Percentiles rank a stretch among this genome's conserved stretches.
Evolutionary conservation across 2,797 vertebrate genomes (phyloP).

Genomic region (Champsocephalus esox): DNA sequence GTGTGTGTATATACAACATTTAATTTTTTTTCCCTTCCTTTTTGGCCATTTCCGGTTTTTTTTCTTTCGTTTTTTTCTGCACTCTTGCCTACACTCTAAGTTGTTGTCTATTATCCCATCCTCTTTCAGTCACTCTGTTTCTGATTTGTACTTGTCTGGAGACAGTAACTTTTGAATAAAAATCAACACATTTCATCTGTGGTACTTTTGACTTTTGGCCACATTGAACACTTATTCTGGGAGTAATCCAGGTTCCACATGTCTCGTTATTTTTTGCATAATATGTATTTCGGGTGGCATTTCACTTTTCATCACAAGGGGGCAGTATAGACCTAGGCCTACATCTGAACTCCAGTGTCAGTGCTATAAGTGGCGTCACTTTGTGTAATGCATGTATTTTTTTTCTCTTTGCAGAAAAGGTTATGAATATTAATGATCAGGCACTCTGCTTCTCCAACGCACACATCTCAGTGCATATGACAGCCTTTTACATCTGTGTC

Average conservation of each 20-base stretch:
- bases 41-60: constrained; percentile 76
- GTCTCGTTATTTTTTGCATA: neutral
- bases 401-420: constrained; percentile 1
- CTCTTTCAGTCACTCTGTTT: constrained; percentile 99
- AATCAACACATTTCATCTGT: constrained; percentile 96
- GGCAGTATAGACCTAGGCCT: constrained; percentile 55
- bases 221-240: neutral
- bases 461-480: constrained; percentile 31
- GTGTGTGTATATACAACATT: constrained; percentile 89
- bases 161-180: constrained; percentile 99
- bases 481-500: constrained; percentile 30
- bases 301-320: constrained; percentile 50
- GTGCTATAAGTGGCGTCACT: constrained; percentile 1
- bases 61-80: constrained; percentile 52
- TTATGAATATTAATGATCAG: constrained; percentile 32
- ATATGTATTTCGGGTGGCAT: neutral
- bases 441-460: constrained; percentile 18
- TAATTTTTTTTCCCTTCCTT: constrained; percentile 73
- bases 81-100: constrained; percentile 88
- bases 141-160: constrained; percentile 99
- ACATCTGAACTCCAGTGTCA: neutral
- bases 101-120: constrained; percentile 95
- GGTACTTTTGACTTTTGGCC: constrained; percentile 61
- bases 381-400: constrained; percentile 12
- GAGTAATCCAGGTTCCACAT: neutral